These are phyloP conservation scores for Paramisgurnus dabryanus DNA, from an alignment of 2,113 vertebrate species.

Conservation along the genomic window DNA sequence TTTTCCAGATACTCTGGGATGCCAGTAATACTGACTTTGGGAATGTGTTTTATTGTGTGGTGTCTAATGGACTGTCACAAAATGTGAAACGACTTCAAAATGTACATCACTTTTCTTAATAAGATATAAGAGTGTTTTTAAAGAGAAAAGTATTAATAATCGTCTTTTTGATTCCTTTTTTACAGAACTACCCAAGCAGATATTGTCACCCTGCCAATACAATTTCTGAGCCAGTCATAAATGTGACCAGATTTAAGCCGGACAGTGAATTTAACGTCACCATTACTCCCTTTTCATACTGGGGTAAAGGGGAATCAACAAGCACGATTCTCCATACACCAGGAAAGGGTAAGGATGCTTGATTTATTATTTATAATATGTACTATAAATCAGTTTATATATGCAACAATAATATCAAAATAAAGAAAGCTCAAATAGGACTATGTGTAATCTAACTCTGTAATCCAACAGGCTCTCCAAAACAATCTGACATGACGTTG, in stretches of 20 bases:
- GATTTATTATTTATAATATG: not conserved
- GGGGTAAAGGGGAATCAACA: slow-evolving; percentile 71
- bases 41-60: slow-evolving; percentile 71
- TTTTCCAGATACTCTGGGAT: slow-evolving; percentile 70
- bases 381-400: too few species aligned
- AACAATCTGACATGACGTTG: slow-evolving; percentile 21
- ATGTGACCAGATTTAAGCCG: slow-evolving; percentile 69
- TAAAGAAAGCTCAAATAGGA: too few species aligned
- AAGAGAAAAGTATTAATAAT: not conserved
- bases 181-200: not conserved
- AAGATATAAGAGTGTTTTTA: too few species aligned
- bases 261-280: slow-evolving; percentile 72
- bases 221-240: slow-evolving; percentile 61
- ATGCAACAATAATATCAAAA: too few species aligned
- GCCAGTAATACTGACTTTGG: slow-evolving; percentile 70
- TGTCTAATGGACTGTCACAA: slow-evolving; percentile 57
- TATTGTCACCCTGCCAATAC: slow-evolving; percentile 51
- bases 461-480: slow-evolving; percentile 16
- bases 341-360: slow-evolving; percentile 68
- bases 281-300: slow-evolving; percentile 76
- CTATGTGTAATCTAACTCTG: not conserved
- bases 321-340: slow-evolving; percentile 66
- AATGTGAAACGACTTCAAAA: not conserved
- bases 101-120: not conserved
- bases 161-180: not conserved